Evolutionary conservation across 1,140 invertebrate genomes (phyloP), one percentile per base, ranked within the genome.

Genomic region (Drosophila prosaltans): DNA sequence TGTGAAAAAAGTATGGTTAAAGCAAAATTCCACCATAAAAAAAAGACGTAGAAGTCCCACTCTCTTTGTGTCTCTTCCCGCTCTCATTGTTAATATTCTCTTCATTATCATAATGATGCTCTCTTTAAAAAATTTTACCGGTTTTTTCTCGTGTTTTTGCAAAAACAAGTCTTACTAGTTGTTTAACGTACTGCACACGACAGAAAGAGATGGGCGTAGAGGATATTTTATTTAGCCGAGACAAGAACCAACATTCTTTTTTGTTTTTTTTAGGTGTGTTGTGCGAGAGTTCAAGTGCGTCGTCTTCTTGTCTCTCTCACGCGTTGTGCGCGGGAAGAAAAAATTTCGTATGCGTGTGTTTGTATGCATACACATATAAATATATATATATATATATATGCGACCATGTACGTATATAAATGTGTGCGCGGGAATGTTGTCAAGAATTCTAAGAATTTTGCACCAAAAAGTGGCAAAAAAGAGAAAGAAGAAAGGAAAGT

Each of bases 391-490:
- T 74, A 85, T 81, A 89, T 84, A 84, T 89, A 39, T 30, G 28
- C 4, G 28, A 30, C 24, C 65, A 24, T 36, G 45, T 63, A 9
- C 32, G 32, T 59, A 40, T 85, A 62, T 69, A 59, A 40, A 65
- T 78, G 74, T 78, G 69, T 68, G 85, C 84, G 84, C 84, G 84
- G 84, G 84, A 89, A 89, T 89, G 84, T 89, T 89, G 82, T 71
- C 73, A 89, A 83, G 84, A 89, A 89, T 89, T 89, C 84, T 84
- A 84, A 89, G 84, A 89, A 89, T 89, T 89, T 88, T 72, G 78
- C 80, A 77, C 57, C 67, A 78, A 89, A 36, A 69, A 67, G 32
- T 78, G 32, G 45, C 45, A 7, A 51, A 51, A 51, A 26, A 40
- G 9, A 39, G 3, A 40, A 40, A 11, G 5, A 58, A 30, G 39